Conservation (phyloP, 2,113 vertebrate genomes). For the Ifrita kowaldi region DNA sequence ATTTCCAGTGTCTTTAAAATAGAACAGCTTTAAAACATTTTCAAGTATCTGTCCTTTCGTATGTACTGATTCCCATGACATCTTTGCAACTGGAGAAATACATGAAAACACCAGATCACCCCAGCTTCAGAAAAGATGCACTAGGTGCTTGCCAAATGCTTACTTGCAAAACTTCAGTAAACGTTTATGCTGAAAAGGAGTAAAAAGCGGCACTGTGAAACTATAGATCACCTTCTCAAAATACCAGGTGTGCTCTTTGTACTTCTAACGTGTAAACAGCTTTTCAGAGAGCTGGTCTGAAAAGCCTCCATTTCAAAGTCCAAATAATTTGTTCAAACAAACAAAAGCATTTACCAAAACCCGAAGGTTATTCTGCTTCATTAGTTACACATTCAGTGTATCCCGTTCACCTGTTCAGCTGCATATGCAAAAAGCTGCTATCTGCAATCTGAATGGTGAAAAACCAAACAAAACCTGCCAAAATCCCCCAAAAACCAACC, state of each 20-base stretch:
- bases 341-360: background rate
- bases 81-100: background rate
- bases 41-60: background rate
- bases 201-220: background rate
- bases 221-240: background rate
- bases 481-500: background rate
- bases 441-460: background rate
- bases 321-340: background rate
- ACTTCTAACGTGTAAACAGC: background rate
- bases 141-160: background rate
- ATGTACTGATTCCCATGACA: background rate
- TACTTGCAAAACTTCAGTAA: background rate
- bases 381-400: background rate
- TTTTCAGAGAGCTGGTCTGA: background rate
- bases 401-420: background rate
- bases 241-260: background rate
- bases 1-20: background rate
- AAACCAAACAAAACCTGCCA: rapidly evolving
- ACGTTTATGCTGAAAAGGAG: background rate
- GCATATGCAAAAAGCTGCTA: background rate
- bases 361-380: background rate
- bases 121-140: background rate
- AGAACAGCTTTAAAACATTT: background rate
- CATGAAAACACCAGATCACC: background rate
- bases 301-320: background rate